These are phyloP conservation scores for Distichodus sexfasciatus DNA, from an alignment of 2,797 vertebrate species.

Conservation along the genomic window DNA sequence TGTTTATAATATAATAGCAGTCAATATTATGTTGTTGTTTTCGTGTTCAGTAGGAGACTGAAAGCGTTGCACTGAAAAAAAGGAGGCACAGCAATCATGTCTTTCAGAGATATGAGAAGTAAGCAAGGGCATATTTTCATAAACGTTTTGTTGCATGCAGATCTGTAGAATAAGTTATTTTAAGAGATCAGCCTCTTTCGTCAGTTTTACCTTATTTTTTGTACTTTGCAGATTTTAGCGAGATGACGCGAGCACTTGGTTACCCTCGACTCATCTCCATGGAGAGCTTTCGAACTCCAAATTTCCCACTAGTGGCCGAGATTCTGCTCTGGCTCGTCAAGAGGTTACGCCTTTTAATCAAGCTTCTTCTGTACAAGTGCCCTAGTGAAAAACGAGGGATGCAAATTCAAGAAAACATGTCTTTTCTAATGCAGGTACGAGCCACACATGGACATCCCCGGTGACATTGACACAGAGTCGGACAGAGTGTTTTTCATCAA, in stretches of 20 bases:
- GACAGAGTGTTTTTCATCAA: slow-evolving; percentile 96
- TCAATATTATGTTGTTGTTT: no score
- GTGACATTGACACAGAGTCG: slow-evolving; percentile 88
- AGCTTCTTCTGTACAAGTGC: not conserved
- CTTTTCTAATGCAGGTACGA: slow-evolving; percentile 81
- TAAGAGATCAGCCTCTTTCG: no score
- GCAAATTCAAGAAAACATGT: no score
- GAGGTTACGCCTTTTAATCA: slow-evolving; percentile 76
- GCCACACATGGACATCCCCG: slow-evolving; percentile 87
- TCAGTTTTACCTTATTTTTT: no score
- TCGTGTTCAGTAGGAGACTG: not conserved
- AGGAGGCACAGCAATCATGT: slow-evolving; percentile 45
- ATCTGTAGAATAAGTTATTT: no score
- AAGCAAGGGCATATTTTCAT: not conserved
- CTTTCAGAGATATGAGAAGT: slow-evolving; percentile 64
- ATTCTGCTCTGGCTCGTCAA: slow-evolving; percentile 93
- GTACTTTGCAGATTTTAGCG: slow-evolving; percentile 81
- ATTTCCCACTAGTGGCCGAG: slow-evolving; percentile 90
- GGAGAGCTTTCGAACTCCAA: slow-evolving; percentile 92
- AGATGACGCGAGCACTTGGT: slow-evolving; percentile 92
- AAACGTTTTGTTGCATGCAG: no score
- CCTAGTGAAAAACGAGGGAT: no score
- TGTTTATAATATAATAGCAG: no score
- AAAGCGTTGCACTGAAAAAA: no score
- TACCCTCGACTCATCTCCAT: slow-evolving; percentile 92